A percentile compares a stretch with the other conserved stretches of the same genome.
Evolutionary conservation across 2,888 invertebrate species (phyloP).

Genomic region (Odontothrips loti): DNA sequence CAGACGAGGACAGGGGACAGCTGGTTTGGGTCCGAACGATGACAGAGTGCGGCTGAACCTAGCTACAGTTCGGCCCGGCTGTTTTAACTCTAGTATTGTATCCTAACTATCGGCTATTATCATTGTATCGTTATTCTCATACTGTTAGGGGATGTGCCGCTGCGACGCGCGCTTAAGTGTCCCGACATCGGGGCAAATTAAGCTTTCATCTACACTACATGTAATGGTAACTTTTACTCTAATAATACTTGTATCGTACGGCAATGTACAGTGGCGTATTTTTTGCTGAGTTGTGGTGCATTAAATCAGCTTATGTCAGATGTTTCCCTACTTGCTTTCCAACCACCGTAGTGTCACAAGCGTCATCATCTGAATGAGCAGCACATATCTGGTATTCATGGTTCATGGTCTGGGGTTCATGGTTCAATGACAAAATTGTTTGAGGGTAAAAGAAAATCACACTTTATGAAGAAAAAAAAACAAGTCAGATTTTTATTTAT

Average conservation of each 20-base stretch:
- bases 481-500: background rate
- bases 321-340: background rate
- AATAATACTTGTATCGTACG: slow-evolving; percentile 14
- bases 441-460: background rate
- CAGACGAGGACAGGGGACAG: background rate
- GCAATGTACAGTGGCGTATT: slow-evolving; percentile 15
- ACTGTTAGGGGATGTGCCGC: slow-evolving; percentile 24
- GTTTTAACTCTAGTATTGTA: slow-evolving; percentile 1
- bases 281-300: slow-evolving; percentile 24
- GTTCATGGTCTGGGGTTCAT: too few species aligned
- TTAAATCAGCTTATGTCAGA: slow-evolving; percentile 13
- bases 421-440: background rate
- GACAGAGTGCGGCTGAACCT: background rate
- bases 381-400: background rate
- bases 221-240: background rate
- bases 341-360: background rate
- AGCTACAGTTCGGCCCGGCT: slow-evolving; percentile 4
- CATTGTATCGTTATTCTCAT: background rate
- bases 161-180: background rate
- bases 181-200: background rate
- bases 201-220: background rate
- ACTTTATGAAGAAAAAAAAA: background rate
- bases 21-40: slow-evolving; percentile 19
- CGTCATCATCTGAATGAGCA: background rate
- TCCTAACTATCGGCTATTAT: background rate